Conservation (phyloP, 2,888 invertebrate genomes). For the Drosophila niveifrons region DNA sequence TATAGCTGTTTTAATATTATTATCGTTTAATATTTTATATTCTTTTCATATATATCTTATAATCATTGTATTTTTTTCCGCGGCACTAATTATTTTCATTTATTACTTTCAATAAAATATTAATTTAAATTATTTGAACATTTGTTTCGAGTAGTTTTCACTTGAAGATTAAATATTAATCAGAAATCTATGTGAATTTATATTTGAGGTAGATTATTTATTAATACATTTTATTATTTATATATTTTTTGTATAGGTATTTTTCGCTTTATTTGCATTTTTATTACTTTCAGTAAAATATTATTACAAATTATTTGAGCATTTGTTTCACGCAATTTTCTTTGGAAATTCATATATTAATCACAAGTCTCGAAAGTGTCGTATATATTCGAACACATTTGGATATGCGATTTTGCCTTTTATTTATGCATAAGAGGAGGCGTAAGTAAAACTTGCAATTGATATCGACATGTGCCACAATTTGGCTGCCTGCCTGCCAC, state of each 20-base stretch:
- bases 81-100: no score
- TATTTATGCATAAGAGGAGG: background rate
- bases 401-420: background rate
- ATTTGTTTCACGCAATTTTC: background rate
- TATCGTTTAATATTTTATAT: no score
- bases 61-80: no score
- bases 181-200: no score
- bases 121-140: background rate
- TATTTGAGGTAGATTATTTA: no score
- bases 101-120: background rate
- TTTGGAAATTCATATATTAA: background rate
- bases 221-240: no score
- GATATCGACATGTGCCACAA: constrained; percentile 26
- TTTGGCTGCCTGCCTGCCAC: constrained; percentile 6
- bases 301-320: background rate
- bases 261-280: background rate
- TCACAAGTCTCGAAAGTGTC: background rate
- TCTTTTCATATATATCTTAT: no score
- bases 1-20: background rate
- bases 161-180: background rate
- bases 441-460: constrained; percentile 1
- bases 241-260: no score
- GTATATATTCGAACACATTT: background rate
- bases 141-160: background rate
- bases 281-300: background rate